Evolutionary conservation across 2,888 invertebrate genomes (phyloP).

Genomic region (Mythimna impura): DNA sequence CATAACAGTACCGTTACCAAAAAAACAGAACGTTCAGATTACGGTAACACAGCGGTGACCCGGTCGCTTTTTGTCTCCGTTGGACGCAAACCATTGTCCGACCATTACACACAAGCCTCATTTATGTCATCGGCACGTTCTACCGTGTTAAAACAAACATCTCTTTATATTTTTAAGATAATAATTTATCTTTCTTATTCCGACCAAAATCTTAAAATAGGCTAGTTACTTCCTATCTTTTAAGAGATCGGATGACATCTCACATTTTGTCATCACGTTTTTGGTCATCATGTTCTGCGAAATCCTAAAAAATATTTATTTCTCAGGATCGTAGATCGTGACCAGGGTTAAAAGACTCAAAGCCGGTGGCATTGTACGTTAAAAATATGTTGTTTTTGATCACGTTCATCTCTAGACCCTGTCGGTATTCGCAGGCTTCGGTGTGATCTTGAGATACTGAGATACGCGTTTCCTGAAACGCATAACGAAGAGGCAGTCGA

Average conservation of each 20-base stretch:
- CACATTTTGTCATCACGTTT: constrained; percentile 66
- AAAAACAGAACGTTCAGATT: constrained; percentile 67
- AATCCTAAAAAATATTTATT: constrained; percentile 71
- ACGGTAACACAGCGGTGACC: constrained; percentile 78
- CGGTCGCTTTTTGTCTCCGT: constrained; percentile 78
- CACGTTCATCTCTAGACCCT: constrained; percentile 70
- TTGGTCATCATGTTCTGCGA: constrained; percentile 70
- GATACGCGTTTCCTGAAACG: constrained; percentile 75
- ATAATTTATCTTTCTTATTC: constrained; percentile 48
- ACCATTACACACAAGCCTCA: constrained; percentile 50
- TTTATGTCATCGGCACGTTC: constrained; percentile 62
- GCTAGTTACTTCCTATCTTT: constrained; percentile 42
- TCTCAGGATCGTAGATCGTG: constrained; percentile 78
- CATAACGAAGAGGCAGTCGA: constrained; percentile 68
- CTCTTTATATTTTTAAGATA: constrained; percentile 51
- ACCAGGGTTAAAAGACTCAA: constrained; percentile 77
- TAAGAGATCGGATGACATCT: constrained; percentile 57
- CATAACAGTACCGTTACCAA: constrained; percentile 70
- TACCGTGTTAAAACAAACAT: constrained; percentile 36
- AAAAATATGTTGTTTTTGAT: constrained; percentile 76
- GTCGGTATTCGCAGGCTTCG: constrained; percentile 53
- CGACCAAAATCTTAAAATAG: constrained; percentile 44
- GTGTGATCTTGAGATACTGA: constrained; percentile 71
- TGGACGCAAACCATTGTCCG: constrained; percentile 70
- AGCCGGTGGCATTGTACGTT: constrained; percentile 67